Evolutionary conservation across 2,113 vertebrate species (phyloP), one percentile per base, ranked within the genome.

Genomic region (Tursiops truncatus): DNA sequence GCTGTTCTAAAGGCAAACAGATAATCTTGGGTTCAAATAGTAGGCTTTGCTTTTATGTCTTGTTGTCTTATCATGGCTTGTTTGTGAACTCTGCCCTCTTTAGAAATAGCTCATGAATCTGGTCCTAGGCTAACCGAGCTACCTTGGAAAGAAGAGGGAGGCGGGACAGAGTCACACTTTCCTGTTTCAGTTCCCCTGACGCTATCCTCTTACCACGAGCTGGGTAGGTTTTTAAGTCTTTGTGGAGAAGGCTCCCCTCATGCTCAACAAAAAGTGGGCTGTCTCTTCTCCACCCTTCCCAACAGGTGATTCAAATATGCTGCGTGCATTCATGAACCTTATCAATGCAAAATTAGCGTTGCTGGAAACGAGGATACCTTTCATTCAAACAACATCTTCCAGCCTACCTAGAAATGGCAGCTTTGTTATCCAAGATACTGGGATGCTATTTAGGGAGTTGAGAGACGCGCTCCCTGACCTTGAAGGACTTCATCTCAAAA

Each of bases 311-410:
- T 96, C 41, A 96, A 60, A 87, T 36, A 67, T 15, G 23, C 6
- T 25, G 31, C 2, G 0, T 71, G 70, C 56, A 33, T 89, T 93
- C 76, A 94, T 92, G 77, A 94, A 96, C 31, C 31, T 92, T 53
- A 88, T 84, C 67, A 79, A 41, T 36, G 91, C 85, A 65, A 95
- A 96, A 94, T 95, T 73, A 91, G 84, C 1, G n/a, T 83, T 58
- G 28, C 41, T 94, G 74, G 74, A 91, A 93, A 91, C 11, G 41
- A 94, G 71, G n/a, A 50, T 31, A 8, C 3, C n/a, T 96, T 88
- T 81, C 41, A 90, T 85, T 81, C 88, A 90, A 86, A 74, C n/a
- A 67, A 58, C 0, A 12, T 31, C 90, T 95, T 62, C 88, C 53
- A 56, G 92, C 53, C 85, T 90, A 41, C 70, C 80, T 96, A 70